Base-by-base conservation (phyloP, 1,140 invertebrate species). In the Geopemphigus sp. region DNA sequence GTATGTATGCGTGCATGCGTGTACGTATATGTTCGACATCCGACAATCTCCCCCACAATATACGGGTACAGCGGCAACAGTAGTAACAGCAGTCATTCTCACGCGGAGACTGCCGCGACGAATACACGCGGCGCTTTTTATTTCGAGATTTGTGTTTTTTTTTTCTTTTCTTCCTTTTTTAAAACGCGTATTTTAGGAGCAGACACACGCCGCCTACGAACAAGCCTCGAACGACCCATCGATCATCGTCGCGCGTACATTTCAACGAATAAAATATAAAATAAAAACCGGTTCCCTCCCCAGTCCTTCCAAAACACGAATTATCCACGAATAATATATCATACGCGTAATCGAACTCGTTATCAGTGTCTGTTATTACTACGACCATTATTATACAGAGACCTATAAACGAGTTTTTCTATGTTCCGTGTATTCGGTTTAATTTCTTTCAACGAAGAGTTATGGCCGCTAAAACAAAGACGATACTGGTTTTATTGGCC, bases 401-500 rank as follows among this genome's bases (percentile, higher is more conserved):
- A 63, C 61, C 15, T 63, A 64, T 22, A 64, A 64, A 64, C 63
- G 63, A 64, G 63, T 64, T 64, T 64, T 64, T 64, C 32, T 64
- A 5, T n/a, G 19, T 11, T 29, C 19, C 1, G 4, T 61, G 5
- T 22, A 22, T 19, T 19, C 17, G n/a, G n/a, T 29, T 63, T 15
- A n/a, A 11, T 64, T 39, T 29, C n/a, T 39, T 64, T 39, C 5
- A 12, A 39, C 63, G 17, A 64, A 39, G 29, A 64, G 32, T 64
- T 39, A 45, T 64, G 63, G 32, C 32, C 15, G 4, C 15, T 8
- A 8, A 54, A 54, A 54, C 53, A 54, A 19, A 64, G 63, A 64
- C 17, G 17, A 11, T 22, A 64, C n/a, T 12, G 32, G 19, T 66
- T 66, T 47, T 66, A 66, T 66, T 24, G 64, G 22, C 64, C 12